These are phyloP conservation scores for Hiodon alosoides DNA, from an alignment of 2,113 vertebrate genomes.

Conservation along the genomic window DNA sequence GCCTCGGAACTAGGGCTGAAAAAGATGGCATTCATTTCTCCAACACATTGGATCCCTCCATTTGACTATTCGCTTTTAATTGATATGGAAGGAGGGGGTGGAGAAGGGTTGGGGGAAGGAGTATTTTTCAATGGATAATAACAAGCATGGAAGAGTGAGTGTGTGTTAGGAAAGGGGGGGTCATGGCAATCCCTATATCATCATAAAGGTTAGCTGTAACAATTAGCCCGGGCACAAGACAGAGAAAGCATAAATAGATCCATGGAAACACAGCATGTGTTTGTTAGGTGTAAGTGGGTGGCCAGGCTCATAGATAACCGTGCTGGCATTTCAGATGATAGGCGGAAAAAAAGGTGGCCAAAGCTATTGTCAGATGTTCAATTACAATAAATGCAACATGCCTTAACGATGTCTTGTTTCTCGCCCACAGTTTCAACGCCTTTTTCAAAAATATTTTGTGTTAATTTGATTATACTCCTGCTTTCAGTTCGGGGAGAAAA, in stretches of 20 bases:
- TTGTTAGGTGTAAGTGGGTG: not conserved
- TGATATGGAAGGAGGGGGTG: not conserved
- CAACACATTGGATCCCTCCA: too few relatives aligned
- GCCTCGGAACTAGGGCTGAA: too few relatives aligned
- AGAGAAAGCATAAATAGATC: not conserved
- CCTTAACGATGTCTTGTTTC: not conserved
- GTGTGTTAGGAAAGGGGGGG: not conserved
- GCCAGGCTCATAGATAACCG: conserved; percentile 7
- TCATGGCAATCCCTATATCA: not conserved
- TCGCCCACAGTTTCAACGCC: not conserved
- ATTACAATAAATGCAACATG: conserved; percentile 7
- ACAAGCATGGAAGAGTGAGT: not conserved
- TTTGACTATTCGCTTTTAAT: too few relatives aligned
- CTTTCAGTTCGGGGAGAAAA: not conserved
- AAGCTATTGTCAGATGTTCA: conserved; percentile 13
- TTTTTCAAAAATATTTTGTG: not conserved
- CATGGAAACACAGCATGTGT: not conserved
- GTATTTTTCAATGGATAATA: not conserved
- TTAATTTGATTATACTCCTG: conserved; percentile 15
- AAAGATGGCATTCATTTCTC: too few relatives aligned
- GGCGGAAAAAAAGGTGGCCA: not conserved
- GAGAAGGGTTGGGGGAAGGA: not conserved
- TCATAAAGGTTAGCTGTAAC: not conserved
- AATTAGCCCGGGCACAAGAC: not conserved
- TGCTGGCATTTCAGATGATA: conserved; percentile 13